Evolutionary conservation across 1,140 invertebrate genomes (phyloP).

Genomic region (Archegozetes longisetosus): DNA sequence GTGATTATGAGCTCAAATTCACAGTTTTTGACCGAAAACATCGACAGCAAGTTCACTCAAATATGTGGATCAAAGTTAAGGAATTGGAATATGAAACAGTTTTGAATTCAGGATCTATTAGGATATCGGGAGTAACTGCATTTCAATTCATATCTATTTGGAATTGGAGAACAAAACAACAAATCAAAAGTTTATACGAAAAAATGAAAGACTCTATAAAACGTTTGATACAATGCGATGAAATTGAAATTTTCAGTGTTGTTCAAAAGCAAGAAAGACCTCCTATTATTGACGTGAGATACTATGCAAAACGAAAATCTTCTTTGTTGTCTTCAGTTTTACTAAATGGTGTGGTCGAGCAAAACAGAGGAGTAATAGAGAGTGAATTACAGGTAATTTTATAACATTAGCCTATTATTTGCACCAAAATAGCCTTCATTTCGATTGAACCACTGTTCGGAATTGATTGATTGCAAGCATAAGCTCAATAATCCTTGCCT

Average conservation of each 20-base stretch:
- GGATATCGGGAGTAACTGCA: conserved; percentile 26
- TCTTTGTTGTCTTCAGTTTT: conserved; percentile 43
- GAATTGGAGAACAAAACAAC: conserved; percentile 64
- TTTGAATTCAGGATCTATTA: conserved; percentile 78
- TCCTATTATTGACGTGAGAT: background rate
- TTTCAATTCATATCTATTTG: conserved; percentile 74
- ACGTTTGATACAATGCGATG: conserved; percentile 1
- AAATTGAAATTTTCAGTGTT: background rate
- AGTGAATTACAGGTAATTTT: conserved; percentile 34
- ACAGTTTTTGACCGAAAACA: conserved; percentile 86
- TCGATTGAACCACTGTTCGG: background rate
- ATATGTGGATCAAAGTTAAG: conserved; percentile 77
- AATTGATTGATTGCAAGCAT: no score
- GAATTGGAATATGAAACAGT: conserved; percentile 89
- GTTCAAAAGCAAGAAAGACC: background rate
- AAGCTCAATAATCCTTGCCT: no score
- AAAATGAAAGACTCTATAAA: conserved; percentile 38
- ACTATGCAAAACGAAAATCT: background rate
- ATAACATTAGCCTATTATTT: background rate
- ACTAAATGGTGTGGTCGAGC: conserved; percentile 76
- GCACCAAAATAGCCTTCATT: background rate
- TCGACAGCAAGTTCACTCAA: conserved; percentile 75
- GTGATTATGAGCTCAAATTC: conserved; percentile 60
- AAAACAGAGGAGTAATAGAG: conserved; percentile 83
- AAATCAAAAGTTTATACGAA: conserved; percentile 70